These are phyloP conservation scores for Pristionchus pacificus DNA, from an alignment of 1,140 invertebrate species.

Conservation along the genomic window DNA sequence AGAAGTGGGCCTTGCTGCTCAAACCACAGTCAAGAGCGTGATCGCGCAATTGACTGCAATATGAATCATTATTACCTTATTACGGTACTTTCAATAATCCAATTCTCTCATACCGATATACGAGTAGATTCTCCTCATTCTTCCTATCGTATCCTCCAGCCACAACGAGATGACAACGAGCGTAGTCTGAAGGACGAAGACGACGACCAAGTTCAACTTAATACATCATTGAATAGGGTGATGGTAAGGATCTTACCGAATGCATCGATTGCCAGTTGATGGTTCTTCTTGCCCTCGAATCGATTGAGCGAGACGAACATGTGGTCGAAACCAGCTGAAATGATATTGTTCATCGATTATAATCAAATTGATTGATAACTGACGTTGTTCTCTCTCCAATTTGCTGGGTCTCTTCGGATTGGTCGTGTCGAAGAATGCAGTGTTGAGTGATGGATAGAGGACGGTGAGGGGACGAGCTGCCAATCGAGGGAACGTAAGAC, in stretches of 20 bases:
- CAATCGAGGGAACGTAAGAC: conserved; percentile 27
- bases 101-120: too few relatives aligned
- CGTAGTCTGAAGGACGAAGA: conserved; percentile 51
- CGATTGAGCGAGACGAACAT: conserved; percentile 90
- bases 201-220: conserved; percentile 40
- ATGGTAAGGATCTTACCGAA: conserved; percentile 64
- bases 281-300: conserved; percentile 93
- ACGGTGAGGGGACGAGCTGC: conserved; percentile 60
- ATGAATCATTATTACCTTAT: too few relatives aligned
- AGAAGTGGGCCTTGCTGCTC: neutral
- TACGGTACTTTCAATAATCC: too few relatives aligned
- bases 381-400: too few relatives aligned
- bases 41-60: conserved; percentile 74
- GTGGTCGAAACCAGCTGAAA: too few relatives aligned
- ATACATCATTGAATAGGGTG: conserved; percentile 24
- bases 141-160: conserved; percentile 92
- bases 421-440: conserved; percentile 72
- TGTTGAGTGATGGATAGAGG: conserved; percentile 76
- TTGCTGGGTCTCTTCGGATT: conserved; percentile 75
- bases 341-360: neutral
- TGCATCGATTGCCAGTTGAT: conserved; percentile 76
- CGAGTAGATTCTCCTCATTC: conserved; percentile 73
- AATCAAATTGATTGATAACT: neutral
- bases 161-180: conserved; percentile 75
- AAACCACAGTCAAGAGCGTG: conserved; percentile 60